These are phyloP conservation scores for Salvelinus namaycush DNA, from an alignment of 2,113 vertebrate species.

Conservation along the genomic window DNA sequence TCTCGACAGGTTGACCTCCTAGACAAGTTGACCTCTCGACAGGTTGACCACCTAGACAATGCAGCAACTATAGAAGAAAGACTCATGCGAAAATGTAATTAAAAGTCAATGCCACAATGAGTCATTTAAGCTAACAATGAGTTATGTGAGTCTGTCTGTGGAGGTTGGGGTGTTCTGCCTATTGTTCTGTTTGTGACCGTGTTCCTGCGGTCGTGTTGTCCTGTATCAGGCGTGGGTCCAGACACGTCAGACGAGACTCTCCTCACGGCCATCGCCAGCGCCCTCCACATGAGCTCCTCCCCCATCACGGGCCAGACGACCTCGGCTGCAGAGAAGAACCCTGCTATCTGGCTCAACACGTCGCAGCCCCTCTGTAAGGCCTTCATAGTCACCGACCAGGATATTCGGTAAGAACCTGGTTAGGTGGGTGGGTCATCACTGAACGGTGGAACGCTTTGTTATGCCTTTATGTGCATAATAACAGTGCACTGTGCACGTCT, in stretches of 20 bases:
- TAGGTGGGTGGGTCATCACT: neutral
- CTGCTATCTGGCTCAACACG: conserved; percentile 88
- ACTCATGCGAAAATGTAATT: too few species aligned
- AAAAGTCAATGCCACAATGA: too few species aligned
- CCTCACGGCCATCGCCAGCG: conserved; percentile 88
- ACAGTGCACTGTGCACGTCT: too few species aligned
- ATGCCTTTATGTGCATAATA: too few species aligned
- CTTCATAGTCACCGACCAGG: conserved; percentile 89
- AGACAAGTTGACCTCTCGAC: too few species aligned
- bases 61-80: too few species aligned
- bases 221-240: conserved; percentile 80
- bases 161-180: neutral
- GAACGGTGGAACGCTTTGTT: too few species aligned
- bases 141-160: too few species aligned
- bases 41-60: too few species aligned
- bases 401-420: conserved; percentile 78
- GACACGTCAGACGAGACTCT: conserved; percentile 83
- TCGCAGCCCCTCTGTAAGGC: conserved; percentile 88
- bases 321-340: conserved; percentile 89
- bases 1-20: too few species aligned
- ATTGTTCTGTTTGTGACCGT: neutral
- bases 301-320: conserved; percentile 90
- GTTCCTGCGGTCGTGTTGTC: neutral
- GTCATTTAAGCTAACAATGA: neutral
- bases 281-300: conserved; percentile 86